Evolutionary conservation across 2,888 invertebrate species (phyloP).

Genomic region (Deilephila porcellus): DNA sequence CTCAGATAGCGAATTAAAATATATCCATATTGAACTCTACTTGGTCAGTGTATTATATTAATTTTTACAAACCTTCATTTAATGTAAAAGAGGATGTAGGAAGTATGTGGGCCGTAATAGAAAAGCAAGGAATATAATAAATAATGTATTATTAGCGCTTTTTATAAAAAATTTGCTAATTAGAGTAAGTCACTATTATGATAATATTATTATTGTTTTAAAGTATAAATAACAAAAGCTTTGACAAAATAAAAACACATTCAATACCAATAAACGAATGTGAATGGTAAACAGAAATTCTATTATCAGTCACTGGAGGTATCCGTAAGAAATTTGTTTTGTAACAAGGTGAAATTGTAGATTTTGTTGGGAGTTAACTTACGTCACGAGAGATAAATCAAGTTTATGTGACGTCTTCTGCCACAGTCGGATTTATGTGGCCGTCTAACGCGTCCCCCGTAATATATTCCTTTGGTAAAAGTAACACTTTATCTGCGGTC

Average conservation of each 20-base stretch:
- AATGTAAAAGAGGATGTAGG: too few species aligned
- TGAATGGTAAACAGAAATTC: slow-evolving; percentile 8
- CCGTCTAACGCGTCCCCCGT: slow-evolving; percentile 64
- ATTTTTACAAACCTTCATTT: too few species aligned
- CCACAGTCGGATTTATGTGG: slow-evolving; percentile 76
- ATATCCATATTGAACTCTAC: too few species aligned
- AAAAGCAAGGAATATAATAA: too few species aligned
- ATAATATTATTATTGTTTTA: background rate
- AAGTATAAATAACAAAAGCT: background rate
- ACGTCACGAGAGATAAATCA: slow-evolving; percentile 79
- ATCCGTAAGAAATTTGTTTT: slow-evolving; percentile 42
- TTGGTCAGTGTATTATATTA: too few species aligned
- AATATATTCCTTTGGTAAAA: slow-evolving; percentile 65
- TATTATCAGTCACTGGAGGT: slow-evolving; percentile 21
- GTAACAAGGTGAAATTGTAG: slow-evolving; percentile 57
- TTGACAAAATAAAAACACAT: slow-evolving; percentile 1
- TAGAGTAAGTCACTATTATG: too few species aligned
- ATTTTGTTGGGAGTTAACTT: slow-evolving; percentile 74
- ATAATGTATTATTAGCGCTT: too few species aligned
- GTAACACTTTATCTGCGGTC: slow-evolving; percentile 53
- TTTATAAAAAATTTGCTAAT: too few species aligned
- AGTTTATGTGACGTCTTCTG: slow-evolving; percentile 80
- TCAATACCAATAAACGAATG: background rate
- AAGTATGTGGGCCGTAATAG: too few species aligned
- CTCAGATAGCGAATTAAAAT: too few species aligned